Evolutionary conservation across 2,888 invertebrate species (phyloP), one percentile per base, ranked within the genome.

Genomic region (Abrostola tripartita): DNA sequence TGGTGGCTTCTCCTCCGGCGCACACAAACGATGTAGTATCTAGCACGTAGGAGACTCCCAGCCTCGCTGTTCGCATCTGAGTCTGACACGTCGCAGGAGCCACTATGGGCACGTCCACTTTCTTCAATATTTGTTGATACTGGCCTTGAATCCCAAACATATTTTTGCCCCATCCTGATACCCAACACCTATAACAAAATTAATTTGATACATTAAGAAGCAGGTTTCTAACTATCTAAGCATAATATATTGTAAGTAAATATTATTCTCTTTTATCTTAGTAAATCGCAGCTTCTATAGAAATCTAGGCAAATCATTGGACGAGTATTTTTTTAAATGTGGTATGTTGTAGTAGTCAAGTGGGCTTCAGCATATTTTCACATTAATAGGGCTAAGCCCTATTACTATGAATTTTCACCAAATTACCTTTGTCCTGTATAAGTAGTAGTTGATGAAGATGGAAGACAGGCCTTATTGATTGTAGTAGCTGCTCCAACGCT

Each of bases 111-210:
- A 98, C 96, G 66, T 97, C 97, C 0, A 98, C 97, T 87, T 97
- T 96, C 83, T 97, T 97, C 84, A 97, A 90, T 41, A 97, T 96
- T 72, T 95, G 95, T 85, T 97, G 96, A 82, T 95, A 96, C 69
- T 89, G 92, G 0, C 94, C 95, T 87, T 88, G 93, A 5, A 88
- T 47, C 1, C 95, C 95, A 70, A 97, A 98, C 74, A 96, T 96
- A 74, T 97, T 95, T 85, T 98, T 97, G 11, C 98, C 98, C 98
- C 98, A 98, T 10, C 98, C 98, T n/a, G 97, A 94, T 0, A 97
- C 97, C 91, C 95, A 95, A 81, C 96, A 96, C 69, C 95, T 95
- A 64, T 12, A 65, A 42, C 44, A 49, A n/a, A 5, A 12, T 14
- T 7, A 11, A 0, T 24, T 9, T 7, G 51, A 37, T 10, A 35